These are phyloP conservation scores for Cecidostiba fungosa DNA, from an alignment of 2,888 invertebrate genomes.

Conservation along the genomic window DNA sequence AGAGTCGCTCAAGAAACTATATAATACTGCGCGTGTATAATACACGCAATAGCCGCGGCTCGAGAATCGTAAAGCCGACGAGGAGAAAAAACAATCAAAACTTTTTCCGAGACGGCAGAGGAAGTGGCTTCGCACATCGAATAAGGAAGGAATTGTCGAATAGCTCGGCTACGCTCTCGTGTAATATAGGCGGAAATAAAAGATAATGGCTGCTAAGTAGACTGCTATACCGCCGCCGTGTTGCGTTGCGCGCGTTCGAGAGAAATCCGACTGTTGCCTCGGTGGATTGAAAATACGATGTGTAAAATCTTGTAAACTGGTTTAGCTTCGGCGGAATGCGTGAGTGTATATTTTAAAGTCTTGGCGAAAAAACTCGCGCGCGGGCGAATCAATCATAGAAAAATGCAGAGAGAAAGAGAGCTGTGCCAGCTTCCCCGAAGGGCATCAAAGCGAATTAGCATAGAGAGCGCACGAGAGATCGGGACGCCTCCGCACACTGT, in stretches of 20 bases:
- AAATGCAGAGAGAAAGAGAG: slow-evolving; percentile 21
- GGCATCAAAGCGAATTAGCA: slow-evolving; percentile 24
- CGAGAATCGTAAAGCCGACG: not conserved
- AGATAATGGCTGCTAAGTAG: slow-evolving; percentile 46
- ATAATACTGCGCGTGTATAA: not conserved
- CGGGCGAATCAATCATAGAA: slow-evolving; percentile 50
- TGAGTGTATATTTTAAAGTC: not conserved
- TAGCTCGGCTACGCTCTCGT: not conserved
- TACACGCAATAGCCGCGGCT: no score
- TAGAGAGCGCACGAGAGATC: not conserved
- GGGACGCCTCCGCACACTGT: not conserved
- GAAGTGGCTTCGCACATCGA: not conserved
- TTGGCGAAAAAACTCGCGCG: not conserved
- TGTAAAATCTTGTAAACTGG: no score
- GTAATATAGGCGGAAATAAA: slow-evolving; percentile 47
- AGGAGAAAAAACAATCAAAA: slow-evolving; percentile 41
- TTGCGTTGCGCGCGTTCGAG: not conserved
- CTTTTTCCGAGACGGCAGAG: not conserved
- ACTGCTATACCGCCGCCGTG: slow-evolving; percentile 6
- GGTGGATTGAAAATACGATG: not conserved
- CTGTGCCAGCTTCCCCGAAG: slow-evolving; percentile 38
- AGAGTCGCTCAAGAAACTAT: not conserved
- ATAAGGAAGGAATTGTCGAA: slow-evolving; percentile 39
- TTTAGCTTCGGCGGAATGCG: not conserved
- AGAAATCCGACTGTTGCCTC: not conserved